Base-by-base conservation (phyloP, 2,888 invertebrate species). In the Seira sanloemensis region DNA sequence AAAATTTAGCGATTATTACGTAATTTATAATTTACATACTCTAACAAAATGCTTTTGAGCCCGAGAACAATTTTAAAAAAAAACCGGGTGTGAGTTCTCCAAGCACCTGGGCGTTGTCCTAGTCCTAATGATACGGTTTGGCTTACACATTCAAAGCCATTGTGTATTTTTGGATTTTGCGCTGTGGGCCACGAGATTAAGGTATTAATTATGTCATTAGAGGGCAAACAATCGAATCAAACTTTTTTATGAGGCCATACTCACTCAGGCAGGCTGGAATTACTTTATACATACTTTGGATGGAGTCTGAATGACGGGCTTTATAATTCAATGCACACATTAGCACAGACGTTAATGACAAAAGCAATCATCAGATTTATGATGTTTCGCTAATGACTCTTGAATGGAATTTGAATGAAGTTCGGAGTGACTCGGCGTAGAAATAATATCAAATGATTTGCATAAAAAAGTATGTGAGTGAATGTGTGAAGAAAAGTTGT, bases 311-410 rank as follows among this genome's bases (percentile, higher is more conserved):
- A 12, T 18, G 50, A 50, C n/a, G n/a, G n/a, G n/a, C n/a, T 50
- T 16, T 18, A 50, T 50, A n/a, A n/a, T 50, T 50, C 50, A 50
- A 50, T 50, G 50, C 12, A 50, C 50, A 50, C 75, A 66, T 75
- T 62, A 75, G 66, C 37, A 66, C 19, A 75, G 26, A 65, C 62
- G 65, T 46, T 65, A 65, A 75, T 75, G 75, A 66, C 12, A 46
- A 75, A 65, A 66, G 66, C 66, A 66, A 75, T 75, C 75, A 75
- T 66, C 19, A 66, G 75, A 75, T 75, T 75, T 75, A 66, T 75
- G 26, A 75, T 65, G 37, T 65, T 75, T 75, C 46, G 75, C 50
- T 50, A 50, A 50, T 50, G 50, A 50, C 50, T 50, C 16, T n/a
- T n/a, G n/a, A n/a, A n/a, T n/a, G n/a, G n/a, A n/a, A n/a, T n/a